Evolutionary conservation across 2,113 vertebrate species (phyloP).

Genomic region (Tinamus guttatus): DNA sequence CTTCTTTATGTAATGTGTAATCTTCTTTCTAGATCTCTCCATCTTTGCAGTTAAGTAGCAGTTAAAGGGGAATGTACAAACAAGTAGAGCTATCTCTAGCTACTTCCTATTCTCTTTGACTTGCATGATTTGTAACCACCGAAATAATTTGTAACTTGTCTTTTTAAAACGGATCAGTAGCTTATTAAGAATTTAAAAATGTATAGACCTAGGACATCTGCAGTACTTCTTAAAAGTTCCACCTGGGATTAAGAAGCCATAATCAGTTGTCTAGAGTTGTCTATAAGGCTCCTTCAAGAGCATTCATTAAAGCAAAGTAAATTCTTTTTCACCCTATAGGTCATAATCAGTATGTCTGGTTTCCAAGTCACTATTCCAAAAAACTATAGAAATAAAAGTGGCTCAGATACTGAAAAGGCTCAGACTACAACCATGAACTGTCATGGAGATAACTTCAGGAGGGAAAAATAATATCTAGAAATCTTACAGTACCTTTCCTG

Average conservation of each 20-base stretch:
- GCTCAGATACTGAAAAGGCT: not conserved
- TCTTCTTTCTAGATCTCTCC: not conserved
- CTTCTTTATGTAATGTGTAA: not conserved
- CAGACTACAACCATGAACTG: not conserved
- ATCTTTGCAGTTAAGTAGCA: not conserved
- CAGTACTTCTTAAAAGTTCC: not conserved
- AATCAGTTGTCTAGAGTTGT: not conserved
- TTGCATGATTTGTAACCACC: not conserved
- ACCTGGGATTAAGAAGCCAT: not conserved
- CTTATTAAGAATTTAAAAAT: not conserved
- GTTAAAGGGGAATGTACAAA: not conserved
- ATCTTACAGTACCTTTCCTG: not conserved
- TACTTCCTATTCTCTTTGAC: not conserved
- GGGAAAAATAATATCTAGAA: not conserved
- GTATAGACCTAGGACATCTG: not conserved
- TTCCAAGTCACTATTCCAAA: not conserved
- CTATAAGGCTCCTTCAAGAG: constrained; percentile 1
- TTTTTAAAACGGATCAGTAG: not conserved
- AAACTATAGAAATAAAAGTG: not conserved
- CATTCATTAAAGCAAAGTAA: not conserved
- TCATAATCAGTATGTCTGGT: not conserved
- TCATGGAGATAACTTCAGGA: not conserved
- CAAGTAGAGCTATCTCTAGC: not conserved
- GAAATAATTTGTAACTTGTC: not conserved
- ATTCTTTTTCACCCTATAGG: not conserved